Evolutionary conservation across 2,888 invertebrate species (phyloP).

Genomic region (Crossocerus cetratus): DNA sequence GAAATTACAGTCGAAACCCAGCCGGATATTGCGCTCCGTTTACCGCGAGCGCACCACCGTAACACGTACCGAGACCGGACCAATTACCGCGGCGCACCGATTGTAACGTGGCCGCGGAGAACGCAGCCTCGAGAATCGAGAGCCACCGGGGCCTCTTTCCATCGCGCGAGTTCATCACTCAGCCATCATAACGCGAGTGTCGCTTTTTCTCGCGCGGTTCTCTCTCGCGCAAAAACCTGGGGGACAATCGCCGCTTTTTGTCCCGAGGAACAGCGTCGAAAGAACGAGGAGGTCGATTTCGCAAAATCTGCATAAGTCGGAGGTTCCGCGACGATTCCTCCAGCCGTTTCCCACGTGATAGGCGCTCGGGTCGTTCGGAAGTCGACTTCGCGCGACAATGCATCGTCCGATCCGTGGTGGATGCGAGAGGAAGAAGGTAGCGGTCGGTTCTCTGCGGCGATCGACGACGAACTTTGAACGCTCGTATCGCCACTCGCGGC

Average conservation of each 20-base stretch:
- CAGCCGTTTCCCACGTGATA: no score
- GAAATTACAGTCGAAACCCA: constrained; percentile 41
- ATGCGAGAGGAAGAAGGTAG: neutral
- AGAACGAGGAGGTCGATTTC: no score
- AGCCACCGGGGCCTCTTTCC: neutral
- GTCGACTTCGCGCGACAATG: no score
- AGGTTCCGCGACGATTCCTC: no score
- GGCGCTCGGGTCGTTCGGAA: no score
- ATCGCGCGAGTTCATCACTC: neutral
- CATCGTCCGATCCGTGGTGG: no score
- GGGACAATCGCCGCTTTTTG: neutral
- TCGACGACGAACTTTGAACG: constrained; percentile 62
- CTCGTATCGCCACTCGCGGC: constrained; percentile 65
- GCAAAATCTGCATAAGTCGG: no score
- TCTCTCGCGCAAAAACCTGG: neutral
- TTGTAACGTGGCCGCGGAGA: neutral
- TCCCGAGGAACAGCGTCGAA: no score
- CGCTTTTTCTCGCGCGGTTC: neutral
- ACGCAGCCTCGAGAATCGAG: neutral
- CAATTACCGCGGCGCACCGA: constrained; percentile 32
- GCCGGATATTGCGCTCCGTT: constrained; percentile 52
- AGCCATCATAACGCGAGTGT: neutral
- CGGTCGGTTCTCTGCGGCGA: neutral
- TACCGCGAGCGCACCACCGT: constrained; percentile 47
- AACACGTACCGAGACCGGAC: constrained; percentile 33